Evolutionary conservation across 2,888 invertebrate genomes (phyloP).

Genomic region (Pristionchus arcanus): DNA sequence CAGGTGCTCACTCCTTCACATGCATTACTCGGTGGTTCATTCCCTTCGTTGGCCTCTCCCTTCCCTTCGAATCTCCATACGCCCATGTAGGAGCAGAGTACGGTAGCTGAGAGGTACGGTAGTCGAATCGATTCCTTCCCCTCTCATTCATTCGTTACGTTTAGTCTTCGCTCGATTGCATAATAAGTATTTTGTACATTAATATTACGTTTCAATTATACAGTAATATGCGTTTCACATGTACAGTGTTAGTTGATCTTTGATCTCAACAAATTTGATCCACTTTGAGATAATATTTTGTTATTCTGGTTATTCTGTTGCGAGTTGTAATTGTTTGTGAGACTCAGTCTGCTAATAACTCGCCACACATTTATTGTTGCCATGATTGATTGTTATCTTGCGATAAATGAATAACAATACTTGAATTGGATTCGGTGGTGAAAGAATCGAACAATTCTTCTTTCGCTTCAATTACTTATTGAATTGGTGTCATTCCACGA

Average conservation of each 20-base stretch:
- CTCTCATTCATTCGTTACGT: not conserved
- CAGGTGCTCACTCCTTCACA: slow-evolving; percentile 16
- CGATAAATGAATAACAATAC: not conserved
- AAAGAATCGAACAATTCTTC: not conserved
- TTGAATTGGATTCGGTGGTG: not conserved
- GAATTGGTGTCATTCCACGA: not conserved
- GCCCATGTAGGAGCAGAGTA: not conserved
- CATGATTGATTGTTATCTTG: not conserved
- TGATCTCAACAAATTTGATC: not conserved
- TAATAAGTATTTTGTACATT: not conserved
- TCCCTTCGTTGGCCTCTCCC: not conserved
- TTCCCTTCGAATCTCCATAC: not conserved
- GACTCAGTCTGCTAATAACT: slow-evolving; percentile 35
- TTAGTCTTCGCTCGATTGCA: not conserved
- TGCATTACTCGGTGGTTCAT: not conserved
- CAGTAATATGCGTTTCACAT: not conserved
- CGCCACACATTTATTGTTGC: not conserved
- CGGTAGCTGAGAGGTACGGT: no score
- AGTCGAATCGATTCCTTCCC: not conserved
- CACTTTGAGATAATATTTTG: not conserved
- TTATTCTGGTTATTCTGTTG: slow-evolving; percentile 4
- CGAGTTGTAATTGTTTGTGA: not conserved
- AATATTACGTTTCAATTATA: not conserved
- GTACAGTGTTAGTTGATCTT: not conserved
- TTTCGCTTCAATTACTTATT: not conserved